phyloP scores from a whole-genome alignment of 2,888 invertebrate genomes.

The Asteroscopus sphinx region DNA sequence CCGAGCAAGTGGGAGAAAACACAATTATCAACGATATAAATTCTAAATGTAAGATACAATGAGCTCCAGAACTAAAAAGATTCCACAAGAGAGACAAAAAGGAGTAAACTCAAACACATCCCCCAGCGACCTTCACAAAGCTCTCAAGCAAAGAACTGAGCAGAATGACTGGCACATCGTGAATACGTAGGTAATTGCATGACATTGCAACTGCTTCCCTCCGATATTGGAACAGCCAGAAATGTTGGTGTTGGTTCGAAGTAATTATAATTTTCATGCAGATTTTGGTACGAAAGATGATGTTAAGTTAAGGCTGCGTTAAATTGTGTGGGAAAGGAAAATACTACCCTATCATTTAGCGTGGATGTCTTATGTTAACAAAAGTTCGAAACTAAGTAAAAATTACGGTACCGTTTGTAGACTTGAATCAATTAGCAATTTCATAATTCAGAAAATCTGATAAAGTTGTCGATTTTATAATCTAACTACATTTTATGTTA shows the following conservation, averaged over 20 bases:
- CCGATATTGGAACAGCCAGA: constrained; percentile 36
- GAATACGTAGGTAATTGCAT: constrained; percentile 57
- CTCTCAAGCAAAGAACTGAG: constrained; percentile 41
- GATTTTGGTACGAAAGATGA: constrained; percentile 1
- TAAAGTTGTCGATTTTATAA: no score
- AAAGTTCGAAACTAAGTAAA: no score
- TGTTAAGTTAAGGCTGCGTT: not conserved
- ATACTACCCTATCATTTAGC: no score
- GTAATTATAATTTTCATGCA: constrained; percentile 32
- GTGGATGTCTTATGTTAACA: no score
- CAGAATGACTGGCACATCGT: constrained; percentile 45
- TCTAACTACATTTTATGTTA: no score
- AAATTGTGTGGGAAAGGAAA: not conserved
- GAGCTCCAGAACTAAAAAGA: constrained; percentile 2
- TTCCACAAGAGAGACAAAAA: constrained; percentile 4
- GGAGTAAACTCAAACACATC: constrained; percentile 24
- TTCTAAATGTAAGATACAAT: not conserved
- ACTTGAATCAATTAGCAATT: no score
- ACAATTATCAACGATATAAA: not conserved
- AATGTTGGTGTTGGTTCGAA: constrained; percentile 20
- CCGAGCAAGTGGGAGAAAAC: no score
- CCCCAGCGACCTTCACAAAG: constrained; percentile 29
- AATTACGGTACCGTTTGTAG: no score
- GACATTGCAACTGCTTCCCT: constrained; percentile 52
- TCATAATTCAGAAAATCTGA: no score